Percentiles rank a stretch among this genome's conserved stretches.
Evolutionary conservation across 1,140 invertebrate species (phyloP).

Genomic region (Heterodera carotae): DNA sequence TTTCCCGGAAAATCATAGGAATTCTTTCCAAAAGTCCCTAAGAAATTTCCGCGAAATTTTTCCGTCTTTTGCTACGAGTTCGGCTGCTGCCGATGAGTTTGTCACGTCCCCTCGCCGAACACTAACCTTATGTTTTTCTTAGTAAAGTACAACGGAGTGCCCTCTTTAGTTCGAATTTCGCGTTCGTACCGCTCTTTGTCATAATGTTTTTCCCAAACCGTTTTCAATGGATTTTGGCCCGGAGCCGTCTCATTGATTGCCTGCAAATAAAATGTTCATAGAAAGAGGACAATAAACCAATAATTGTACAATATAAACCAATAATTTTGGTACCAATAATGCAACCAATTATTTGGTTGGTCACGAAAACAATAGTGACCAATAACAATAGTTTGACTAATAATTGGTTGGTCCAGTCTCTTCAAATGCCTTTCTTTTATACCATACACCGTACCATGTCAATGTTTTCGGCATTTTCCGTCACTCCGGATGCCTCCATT

Average conservation of each 20-base stretch:
- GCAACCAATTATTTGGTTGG: too few relatives aligned
- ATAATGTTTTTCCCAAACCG: slow-evolving; percentile 20
- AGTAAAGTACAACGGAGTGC: slow-evolving; percentile 54
- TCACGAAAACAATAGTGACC: too few relatives aligned
- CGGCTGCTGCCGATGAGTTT: too few relatives aligned
- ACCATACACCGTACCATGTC: slow-evolving; percentile 24
- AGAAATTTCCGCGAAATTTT: too few relatives aligned
- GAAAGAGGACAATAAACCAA: not conserved
- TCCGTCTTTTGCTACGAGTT: too few relatives aligned
- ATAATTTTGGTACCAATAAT: too few relatives aligned
- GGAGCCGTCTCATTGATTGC: slow-evolving; percentile 18
- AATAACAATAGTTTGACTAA: too few relatives aligned
- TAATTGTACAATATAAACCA: too few relatives aligned
- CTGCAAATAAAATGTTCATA: not conserved
- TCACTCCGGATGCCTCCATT: slow-evolving; percentile 28
- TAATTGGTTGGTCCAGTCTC: not conserved
- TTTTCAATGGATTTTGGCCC: slow-evolving; percentile 1
- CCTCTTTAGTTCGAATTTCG: slow-evolving; percentile 35
- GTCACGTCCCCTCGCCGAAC: not conserved
- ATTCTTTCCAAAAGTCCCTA: too few relatives aligned
- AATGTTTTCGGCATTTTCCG: slow-evolving; percentile 26
- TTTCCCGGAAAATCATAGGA: too few relatives aligned
- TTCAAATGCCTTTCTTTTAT: not conserved
- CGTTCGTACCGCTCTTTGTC: slow-evolving; percentile 36
- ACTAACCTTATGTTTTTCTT: slow-evolving; percentile 48